Conservation (phyloP, 92 coral and sea anemone species). For the Phenganax stokvisi region DNA sequence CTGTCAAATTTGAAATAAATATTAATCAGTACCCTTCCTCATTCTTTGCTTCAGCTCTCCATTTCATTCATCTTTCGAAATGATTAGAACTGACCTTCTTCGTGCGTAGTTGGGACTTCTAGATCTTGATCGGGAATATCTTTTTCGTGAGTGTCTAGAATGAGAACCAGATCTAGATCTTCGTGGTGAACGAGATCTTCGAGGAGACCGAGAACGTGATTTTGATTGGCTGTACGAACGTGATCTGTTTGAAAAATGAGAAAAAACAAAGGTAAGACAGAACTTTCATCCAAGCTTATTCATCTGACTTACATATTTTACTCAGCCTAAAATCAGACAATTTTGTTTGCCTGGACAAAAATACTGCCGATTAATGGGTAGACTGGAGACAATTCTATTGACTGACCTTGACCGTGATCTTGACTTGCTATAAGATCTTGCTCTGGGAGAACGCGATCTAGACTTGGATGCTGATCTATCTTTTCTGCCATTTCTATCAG, state of each 20-base stretch:
- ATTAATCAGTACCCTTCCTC: too few relatives aligned
- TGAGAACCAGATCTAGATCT: slow-evolving; percentile 55
- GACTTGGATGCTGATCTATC: slow-evolving; percentile 66
- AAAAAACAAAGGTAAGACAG: background rate
- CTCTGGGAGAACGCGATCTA: slow-evolving; percentile 63
- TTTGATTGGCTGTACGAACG: slow-evolving; percentile 58
- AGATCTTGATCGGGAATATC: slow-evolving; percentile 76
- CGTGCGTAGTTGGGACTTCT: slow-evolving; percentile 74
- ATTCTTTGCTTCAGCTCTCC: background rate
- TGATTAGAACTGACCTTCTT: slow-evolving; percentile 38
- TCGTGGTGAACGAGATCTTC: slow-evolving; percentile 36
- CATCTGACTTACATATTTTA: too few relatives aligned
- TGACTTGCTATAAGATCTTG: slow-evolving; percentile 63
- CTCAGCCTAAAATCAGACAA: too few relatives aligned
- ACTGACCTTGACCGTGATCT: slow-evolving; percentile 56
- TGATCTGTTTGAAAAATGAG: slow-evolving; percentile 2
- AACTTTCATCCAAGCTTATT: background rate
- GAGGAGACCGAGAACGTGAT: slow-evolving; percentile 69
- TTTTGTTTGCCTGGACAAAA: too few relatives aligned
- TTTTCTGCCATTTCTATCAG: slow-evolving; percentile 50
- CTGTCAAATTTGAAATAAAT: slow-evolving; percentile 26
- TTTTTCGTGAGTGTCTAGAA: slow-evolving; percentile 47
- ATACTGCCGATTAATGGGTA: too few relatives aligned
- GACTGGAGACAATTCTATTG: background rate
- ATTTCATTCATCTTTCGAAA: background rate